Evolutionary conservation across 2,797 vertebrate genomes (phyloP), one percentile per base, ranked within the genome.

Genomic region (Scolopax bukidnonensis): DNA sequence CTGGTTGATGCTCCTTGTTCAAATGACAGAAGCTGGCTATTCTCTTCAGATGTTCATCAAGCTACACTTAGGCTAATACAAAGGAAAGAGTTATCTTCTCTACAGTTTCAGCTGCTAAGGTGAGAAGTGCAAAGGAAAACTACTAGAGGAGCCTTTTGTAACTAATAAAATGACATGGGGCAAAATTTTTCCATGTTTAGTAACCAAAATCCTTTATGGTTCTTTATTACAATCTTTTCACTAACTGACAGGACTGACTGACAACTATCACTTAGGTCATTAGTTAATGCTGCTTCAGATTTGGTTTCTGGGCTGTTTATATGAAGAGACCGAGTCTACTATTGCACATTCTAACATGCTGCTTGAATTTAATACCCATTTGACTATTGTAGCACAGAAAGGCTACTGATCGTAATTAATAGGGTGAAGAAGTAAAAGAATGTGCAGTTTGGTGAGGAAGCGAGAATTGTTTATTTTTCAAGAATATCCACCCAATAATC

Each of bases 1-100:
- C 97, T 99, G 84, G 99, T 99, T 41, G 99, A 99, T 95, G 98
- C 98, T 91, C 99, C 99, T 0, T 99, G 99, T 96, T 99, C 99
- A 40, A 99, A 99, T 97, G 99, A 99, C 97, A 98, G 99, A 96
- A 99, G 98, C 81, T 99, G 99, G 99, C 96, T 99, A 30, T 99
- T 99, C 97, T 98, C 98, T 38, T 95, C 97, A 73, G 98, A 98
- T 93, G 94, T 45, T 94, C 98, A 98, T 87, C 98, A 98, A 96
- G 99, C 98, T 95, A 96, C 96, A 11, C 93, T 95, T 53, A 98
- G 99, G 92, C 97, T 99, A 89, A 97, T 87, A 76, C 98, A 98
- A 78, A 98, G 99, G 97, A 97, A 94, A 45, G 95, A 74, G 17
- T 97, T 99, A 75, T 98, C 99, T 11, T 51, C 51, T 57, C 96